Conservation (phyloP, 2,113 vertebrate species). For the Nyctereutes procyonoides region DNA sequence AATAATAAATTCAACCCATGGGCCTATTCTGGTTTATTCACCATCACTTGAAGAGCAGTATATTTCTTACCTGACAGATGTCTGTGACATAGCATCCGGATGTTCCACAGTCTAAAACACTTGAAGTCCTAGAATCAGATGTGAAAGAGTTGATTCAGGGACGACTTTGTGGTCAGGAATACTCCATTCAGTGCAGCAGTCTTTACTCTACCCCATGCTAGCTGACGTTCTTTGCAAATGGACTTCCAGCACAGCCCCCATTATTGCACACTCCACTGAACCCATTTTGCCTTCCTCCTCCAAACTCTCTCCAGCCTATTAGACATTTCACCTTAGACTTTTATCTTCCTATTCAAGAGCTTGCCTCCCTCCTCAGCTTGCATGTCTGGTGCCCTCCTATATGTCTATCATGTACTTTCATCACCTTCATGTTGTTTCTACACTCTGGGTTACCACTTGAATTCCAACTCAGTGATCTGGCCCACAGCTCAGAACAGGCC, state of each 20-base stretch:
- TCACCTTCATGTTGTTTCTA: background rate
- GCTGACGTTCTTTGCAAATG: background rate
- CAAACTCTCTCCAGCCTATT: background rate
- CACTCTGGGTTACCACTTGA: background rate
- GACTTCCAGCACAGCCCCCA: background rate
- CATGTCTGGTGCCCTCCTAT: no score
- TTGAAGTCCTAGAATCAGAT: background rate
- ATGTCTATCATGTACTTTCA: background rate
- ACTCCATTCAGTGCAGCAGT: background rate
- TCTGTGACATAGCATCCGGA: background rate
- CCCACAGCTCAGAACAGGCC: background rate
- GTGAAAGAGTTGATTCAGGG: background rate
- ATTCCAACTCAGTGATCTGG: background rate
- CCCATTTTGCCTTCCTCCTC: background rate
- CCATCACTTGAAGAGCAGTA: background rate
- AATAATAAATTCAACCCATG: background rate
- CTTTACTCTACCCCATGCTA: accelerated
- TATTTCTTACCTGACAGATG: background rate
- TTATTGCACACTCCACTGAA: no score
- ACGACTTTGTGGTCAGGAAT: background rate
- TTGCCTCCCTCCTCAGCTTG: background rate
- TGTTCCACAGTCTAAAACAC: background rate
- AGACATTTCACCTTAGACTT: background rate
- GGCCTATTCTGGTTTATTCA: background rate
- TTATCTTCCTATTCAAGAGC: background rate